Evolutionary conservation across 2,888 invertebrate species (phyloP).

Genomic region (Lithophane socia): DNA sequence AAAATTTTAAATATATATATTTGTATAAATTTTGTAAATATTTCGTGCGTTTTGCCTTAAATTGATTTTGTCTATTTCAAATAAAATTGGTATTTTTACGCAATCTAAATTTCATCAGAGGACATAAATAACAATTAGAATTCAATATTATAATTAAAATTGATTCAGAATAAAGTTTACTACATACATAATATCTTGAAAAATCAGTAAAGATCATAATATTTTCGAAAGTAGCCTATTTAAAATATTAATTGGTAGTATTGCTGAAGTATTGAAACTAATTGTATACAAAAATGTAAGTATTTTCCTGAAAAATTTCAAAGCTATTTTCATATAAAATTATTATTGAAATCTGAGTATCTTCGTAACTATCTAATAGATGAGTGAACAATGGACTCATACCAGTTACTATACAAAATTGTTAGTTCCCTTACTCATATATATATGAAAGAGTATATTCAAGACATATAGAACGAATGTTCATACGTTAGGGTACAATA

Average conservation of each 20-base stretch:
- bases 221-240: slow-evolving; percentile 24
- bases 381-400: slow-evolving; percentile 34
- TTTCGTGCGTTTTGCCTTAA: slow-evolving; percentile 32
- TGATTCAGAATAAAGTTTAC: slow-evolving; percentile 35
- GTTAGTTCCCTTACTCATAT: slow-evolving; percentile 52
- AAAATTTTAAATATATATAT: neutral
- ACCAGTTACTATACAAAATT: slow-evolving; percentile 57
- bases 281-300: slow-evolving; percentile 11
- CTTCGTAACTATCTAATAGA: slow-evolving; percentile 19
- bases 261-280: slow-evolving; percentile 27
- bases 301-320: slow-evolving; percentile 19
- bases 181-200: slow-evolving; percentile 33
- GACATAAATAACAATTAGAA: slow-evolving; percentile 23
- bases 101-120: slow-evolving; percentile 9
- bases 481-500: slow-evolving; percentile 64
- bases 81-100: slow-evolving; percentile 33
- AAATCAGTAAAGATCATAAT: slow-evolving; percentile 23
- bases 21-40: slow-evolving; percentile 49
- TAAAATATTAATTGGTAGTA: slow-evolving; percentile 29
- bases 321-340: slow-evolving; percentile 44
- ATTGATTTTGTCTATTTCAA: slow-evolving; percentile 43
- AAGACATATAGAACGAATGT: slow-evolving; percentile 66
- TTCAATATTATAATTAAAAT: slow-evolving; percentile 37
- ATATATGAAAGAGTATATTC: slow-evolving; percentile 63
- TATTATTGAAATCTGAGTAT: slow-evolving; percentile 32